A percentile compares a stretch with the other conserved stretches of the same genome.
Evolutionary conservation across 2,797 vertebrate species (phyloP).

Genomic region (Sitta carolinensis): DNA sequence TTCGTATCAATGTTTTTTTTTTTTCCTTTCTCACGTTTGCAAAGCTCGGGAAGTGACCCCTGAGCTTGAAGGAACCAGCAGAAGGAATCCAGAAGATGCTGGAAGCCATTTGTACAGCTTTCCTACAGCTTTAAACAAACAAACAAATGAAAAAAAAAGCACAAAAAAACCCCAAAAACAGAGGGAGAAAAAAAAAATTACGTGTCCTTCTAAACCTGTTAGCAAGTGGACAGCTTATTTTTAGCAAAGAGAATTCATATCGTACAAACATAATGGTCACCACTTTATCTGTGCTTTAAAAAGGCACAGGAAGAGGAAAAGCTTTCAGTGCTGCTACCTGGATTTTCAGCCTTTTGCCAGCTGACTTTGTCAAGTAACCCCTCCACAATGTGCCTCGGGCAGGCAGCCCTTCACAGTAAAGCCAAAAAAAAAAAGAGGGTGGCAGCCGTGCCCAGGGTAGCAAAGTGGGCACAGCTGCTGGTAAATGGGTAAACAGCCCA

Average conservation of each 20-base stretch:
- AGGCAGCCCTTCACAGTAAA: constrained; percentile 30
- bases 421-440: neutral
- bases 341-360: constrained; percentile 37
- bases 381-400: neutral
- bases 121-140: neutral
- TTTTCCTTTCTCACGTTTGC: neutral
- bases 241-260: neutral
- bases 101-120: neutral
- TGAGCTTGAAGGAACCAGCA: neutral
- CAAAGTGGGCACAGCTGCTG: neutral
- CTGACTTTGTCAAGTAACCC: constrained; percentile 60
- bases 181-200: neutral
- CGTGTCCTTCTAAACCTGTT: constrained; percentile 36
- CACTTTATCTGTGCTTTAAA: constrained; percentile 20
- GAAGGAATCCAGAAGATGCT: neutral
- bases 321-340: constrained; percentile 63
- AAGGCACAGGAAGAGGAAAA: constrained; percentile 42
- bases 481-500: neutral
- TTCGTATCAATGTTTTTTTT: neutral
- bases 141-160: neutral
- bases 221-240: constrained; percentile 49
- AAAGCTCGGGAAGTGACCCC: neutral
- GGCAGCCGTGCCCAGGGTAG: neutral
- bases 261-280: neutral
- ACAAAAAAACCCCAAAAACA: neutral